phyloP scores from a whole-genome alignment of 2,888 invertebrate genomes.

The Phasia obesa region DNA sequence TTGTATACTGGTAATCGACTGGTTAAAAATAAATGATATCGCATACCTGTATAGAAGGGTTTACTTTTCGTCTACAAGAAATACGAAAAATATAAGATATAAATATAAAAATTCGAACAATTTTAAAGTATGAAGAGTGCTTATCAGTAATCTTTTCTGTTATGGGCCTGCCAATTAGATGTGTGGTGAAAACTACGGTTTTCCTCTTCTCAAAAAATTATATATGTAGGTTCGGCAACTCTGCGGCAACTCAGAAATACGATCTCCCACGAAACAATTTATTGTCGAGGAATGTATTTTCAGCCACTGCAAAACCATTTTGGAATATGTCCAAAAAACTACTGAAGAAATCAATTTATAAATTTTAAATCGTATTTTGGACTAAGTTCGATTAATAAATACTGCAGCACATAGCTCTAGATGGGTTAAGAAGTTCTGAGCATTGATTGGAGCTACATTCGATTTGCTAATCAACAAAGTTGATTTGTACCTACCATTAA shows the following conservation, averaged over 20 bases:
- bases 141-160: no score
- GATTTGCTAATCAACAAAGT: slow-evolving; percentile 65
- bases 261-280: slow-evolving; percentile 66
- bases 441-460: slow-evolving; percentile 67
- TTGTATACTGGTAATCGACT: no score
- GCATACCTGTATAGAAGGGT: no score
- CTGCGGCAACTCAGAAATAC: slow-evolving; percentile 44
- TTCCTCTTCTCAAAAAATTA: no score
- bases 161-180: no score
- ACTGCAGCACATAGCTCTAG: slow-evolving; percentile 67
- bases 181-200: no score
- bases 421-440: slow-evolving; percentile 64
- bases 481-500: slow-evolving; percentile 7
- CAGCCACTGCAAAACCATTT: slow-evolving; percentile 34
- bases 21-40: no score
- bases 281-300: slow-evolving; percentile 48
- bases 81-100: no score
- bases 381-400: slow-evolving; percentile 55
- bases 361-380: slow-evolving; percentile 28
- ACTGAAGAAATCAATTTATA: slow-evolving; percentile 17
- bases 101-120: no score
- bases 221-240: no score
- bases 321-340: slow-evolving; percentile 36
- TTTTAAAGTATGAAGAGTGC: no score
- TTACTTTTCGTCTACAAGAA: no score